phyloP scores from a whole-genome alignment of 2,113 vertebrate species.

The Nettapus auritus region DNA sequence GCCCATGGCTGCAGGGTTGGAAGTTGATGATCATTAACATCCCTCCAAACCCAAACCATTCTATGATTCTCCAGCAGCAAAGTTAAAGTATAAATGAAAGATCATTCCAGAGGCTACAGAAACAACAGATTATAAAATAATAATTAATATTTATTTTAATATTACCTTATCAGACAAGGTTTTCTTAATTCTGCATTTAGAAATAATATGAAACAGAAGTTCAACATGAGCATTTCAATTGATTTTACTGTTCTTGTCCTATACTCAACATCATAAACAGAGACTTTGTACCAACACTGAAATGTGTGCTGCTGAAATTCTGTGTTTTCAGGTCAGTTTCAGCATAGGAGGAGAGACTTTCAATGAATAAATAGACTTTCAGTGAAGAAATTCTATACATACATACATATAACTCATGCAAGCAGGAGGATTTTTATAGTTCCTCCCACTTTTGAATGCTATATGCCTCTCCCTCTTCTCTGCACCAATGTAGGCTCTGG shows the following conservation, averaged over 20 bases:
- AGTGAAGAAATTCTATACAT: neutral
- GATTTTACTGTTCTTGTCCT: neutral
- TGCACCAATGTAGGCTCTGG: neutral
- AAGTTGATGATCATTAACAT: too few species aligned
- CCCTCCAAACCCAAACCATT: too few species aligned
- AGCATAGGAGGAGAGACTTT: neutral
- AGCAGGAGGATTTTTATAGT: neutral
- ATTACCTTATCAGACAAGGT: neutral
- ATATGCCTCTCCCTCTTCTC: neutral
- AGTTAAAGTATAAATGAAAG: neutral
- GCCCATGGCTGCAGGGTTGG: too few species aligned
- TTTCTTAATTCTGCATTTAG: neutral
- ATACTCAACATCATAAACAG: neutral
- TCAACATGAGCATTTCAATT: neutral
- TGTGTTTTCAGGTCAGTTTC: neutral
- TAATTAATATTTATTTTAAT: neutral
- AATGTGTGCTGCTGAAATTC: neutral
- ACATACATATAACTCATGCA: neutral
- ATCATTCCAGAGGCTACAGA: neutral
- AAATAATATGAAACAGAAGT: neutral
- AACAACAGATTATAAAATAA: neutral
- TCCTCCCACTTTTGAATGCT: neutral
- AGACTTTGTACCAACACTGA: neutral
- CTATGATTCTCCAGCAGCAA: neutral
- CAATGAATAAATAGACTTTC: neutral